Evolutionary conservation across 1,140 invertebrate species (phyloP), one percentile per base, ranked within the genome.

Genomic region (Phocides pigmalion): DNA sequence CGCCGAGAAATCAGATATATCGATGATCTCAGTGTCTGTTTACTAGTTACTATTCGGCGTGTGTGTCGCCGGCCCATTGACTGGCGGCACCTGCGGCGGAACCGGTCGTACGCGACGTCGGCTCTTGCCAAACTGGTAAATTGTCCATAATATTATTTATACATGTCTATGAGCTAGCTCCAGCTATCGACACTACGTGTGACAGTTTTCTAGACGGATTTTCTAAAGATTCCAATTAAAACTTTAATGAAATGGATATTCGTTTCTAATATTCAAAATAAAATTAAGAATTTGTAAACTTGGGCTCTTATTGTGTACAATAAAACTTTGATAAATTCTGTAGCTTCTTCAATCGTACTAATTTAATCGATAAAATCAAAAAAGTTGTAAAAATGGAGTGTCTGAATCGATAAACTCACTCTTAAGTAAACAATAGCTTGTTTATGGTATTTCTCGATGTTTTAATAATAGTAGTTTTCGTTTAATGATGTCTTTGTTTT

Each of bases 51-150:
- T 64, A 66, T 65, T 64, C 54, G 67, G 50, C 42, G 66, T 47
- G 44, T 22, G 12, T 25, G n/a, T n/a, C 16, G 37, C 46, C 66
- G 58, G 76, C 69, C 82, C 84, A 86, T 81, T 85, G 80, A 84
- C 67, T 73, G 49, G 70, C 76, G 82, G 79, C 80, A 82, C 79
- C 84, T 87, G 81, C 75, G 79, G 19, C 56, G 44, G 70, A 81
- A 87, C 84, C 86, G 86, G 86, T 84, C 61, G 64, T 66, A 73
- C 69, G 63, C 56, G 74, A 50, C 70, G 56, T 62, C 50, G 69
- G 78, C 70, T 80, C 77, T 83, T 77, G 79, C 68, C 62, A 76
- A 81, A 84, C 83, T 88, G 78, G 82, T 80, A 84, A 80, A 81
- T 82, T 76, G 74, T 76, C 76, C 81, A 2, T 22, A 2, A 76